phyloP scores from a whole-genome alignment of 92 coral and sea anemone genomes.

The Paramuricea clavata region DNA sequence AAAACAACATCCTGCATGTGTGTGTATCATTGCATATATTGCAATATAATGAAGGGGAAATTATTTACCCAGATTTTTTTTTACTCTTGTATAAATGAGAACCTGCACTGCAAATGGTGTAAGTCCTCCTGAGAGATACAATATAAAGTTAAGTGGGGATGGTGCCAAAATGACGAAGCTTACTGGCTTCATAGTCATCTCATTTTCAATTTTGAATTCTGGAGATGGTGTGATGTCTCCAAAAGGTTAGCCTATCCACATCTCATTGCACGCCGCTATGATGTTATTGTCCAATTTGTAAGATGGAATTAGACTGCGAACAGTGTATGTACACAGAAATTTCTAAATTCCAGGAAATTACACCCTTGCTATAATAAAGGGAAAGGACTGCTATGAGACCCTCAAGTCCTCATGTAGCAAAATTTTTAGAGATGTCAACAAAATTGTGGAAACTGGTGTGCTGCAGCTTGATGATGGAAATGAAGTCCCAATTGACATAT shows the following conservation, averaged over 20 bases:
- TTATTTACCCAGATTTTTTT: neutral
- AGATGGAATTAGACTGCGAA: neutral
- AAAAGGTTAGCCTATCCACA: neutral
- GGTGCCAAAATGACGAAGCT: no score
- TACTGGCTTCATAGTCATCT: conserved; percentile 3
- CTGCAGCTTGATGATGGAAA: neutral
- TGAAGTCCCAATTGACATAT: conserved; percentile 15
- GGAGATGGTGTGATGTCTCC: conserved; percentile 27
- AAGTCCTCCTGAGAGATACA: neutral
- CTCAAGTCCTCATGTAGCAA: conserved; percentile 4
- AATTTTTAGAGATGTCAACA: conserved; percentile 2
- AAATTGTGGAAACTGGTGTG: conserved; percentile 6
- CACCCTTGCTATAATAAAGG: conserved; percentile 25
- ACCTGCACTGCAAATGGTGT: no score
- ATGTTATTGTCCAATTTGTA: no score
- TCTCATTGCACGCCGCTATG: neutral
- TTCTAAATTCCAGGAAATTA: neutral
- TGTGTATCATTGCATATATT: neutral
- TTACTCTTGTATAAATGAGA: no score
- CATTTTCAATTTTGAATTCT: conserved; percentile 17
- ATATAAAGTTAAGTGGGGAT: no score
- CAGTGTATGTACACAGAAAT: no score
- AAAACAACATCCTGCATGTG: no score
- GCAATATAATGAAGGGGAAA: neutral
- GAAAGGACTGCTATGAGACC: conserved; percentile 21